Conservation (phyloP, 92 coral and sea anemone genomes). For the Desmophyllum pertusum region DNA sequence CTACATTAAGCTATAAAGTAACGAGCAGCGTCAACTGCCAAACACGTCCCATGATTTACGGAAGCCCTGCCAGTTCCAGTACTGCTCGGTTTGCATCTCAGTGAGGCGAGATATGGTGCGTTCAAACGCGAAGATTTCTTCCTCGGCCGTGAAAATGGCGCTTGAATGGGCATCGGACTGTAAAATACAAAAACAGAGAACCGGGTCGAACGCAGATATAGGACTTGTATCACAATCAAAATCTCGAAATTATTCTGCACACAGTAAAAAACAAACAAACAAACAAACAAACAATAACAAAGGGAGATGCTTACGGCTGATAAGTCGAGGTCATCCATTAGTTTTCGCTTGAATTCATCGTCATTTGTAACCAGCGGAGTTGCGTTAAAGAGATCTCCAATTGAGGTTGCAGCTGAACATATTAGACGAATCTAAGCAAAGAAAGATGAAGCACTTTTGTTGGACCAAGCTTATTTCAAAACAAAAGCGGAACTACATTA, state of each 20-base stretch:
- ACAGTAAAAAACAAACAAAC: neutral
- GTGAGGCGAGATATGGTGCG: conserved; percentile 91
- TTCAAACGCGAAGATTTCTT: conserved; percentile 95
- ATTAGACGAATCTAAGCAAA: conserved; percentile 77
- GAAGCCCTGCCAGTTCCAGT: conserved; percentile 84
- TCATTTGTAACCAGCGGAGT: conserved; percentile 82
- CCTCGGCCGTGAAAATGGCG: conserved; percentile 95
- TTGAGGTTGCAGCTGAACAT: conserved; percentile 88
- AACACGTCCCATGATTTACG: conserved; percentile 61
- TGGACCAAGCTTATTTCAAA: neutral
- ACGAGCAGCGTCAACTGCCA: conserved; percentile 17
- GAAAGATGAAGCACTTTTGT: neutral
- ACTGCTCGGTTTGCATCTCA: conserved; percentile 96
- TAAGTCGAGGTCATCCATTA: conserved; percentile 88
- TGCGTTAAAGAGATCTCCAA: conserved; percentile 81
- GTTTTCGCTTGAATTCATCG: conserved; percentile 77
- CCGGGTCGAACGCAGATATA: too few relatives aligned
- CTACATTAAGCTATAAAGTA: neutral
- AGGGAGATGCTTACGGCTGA: conserved; percentile 64
- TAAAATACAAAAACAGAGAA: conserved; percentile 26
- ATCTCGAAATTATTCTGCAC: too few relatives aligned
- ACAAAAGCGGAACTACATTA: neutral
- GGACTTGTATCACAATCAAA: too few relatives aligned
- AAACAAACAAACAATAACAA: too few relatives aligned
- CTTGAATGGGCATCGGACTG: conserved; percentile 88